Evolutionary conservation across 2,113 vertebrate species (phyloP).

Genomic region (Paralichthys olivaceus): DNA sequence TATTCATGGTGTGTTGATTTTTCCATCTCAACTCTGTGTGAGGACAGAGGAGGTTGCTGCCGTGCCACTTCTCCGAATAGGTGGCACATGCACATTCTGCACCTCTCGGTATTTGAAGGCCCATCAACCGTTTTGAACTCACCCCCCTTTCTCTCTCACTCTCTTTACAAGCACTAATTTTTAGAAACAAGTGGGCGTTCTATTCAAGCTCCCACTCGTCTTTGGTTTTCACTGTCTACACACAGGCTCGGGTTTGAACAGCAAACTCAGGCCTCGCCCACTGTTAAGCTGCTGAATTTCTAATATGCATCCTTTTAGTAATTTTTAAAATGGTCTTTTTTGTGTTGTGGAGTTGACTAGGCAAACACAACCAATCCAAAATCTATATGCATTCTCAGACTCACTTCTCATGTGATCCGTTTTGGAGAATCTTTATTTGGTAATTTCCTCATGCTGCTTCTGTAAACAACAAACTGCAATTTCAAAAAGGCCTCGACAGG

Average conservation of each 20-base stretch:
- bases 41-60: conserved; percentile 28
- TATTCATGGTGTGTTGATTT: conserved; percentile 61
- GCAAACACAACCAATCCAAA: not conserved
- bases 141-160: not conserved
- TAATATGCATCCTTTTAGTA: no score
- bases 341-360: not conserved
- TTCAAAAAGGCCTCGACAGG: not conserved
- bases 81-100: conserved; percentile 33
- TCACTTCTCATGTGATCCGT: conserved; percentile 26
- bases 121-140: conserved; percentile 40
- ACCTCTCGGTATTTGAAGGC: conserved; percentile 40
- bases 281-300: not conserved
- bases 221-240: conserved; percentile 24
- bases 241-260: conserved; percentile 1
- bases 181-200: conserved; percentile 11
- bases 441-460: conserved; percentile 12
- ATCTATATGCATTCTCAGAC: conserved; percentile 2
- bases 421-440: not conserved
- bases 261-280: not conserved
- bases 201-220: conserved; percentile 9
- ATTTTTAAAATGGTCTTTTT: no score
- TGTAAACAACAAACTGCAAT: conserved; percentile 18
- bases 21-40: conserved; percentile 53
- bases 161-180: conserved; percentile 12
- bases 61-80: conserved; percentile 44